Base-by-base conservation (phyloP, 1,140 invertebrate genomes). In the Magallana angulata region DNA sequence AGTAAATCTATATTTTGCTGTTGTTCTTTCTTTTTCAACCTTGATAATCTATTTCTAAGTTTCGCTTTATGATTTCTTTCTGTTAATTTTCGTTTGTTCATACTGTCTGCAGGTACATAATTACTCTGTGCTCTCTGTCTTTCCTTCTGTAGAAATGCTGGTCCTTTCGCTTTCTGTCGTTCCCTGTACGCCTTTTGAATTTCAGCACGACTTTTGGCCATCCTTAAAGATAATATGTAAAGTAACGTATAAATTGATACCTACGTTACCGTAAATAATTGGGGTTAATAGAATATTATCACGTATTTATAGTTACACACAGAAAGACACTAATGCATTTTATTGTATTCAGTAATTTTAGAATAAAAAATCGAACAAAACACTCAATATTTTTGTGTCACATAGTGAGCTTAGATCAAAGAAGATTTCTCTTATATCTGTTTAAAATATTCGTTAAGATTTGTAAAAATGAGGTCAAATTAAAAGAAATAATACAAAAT, bases 41-140 rank as follows among this genome's bases (percentile, higher is more conserved):
- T 36, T 14, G 76, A 56, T 30, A 76, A 18, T 59, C 68, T 56
- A 81, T 86, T 81, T 57, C 56, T 71, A 14, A 81, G 3, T 36
- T 30, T 86, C 11, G 56, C 9, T 59, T 57, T 58, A 48, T 36
- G 18, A 56, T 86, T 87, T 82, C 85, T 82, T 57, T 62, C 36
- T 57, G 16, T 64, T 5, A 36, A 48, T 30, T 87, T 59, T 64
- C 57, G 30, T 81, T 64, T 36, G 48, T 0, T 57, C 18, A 87
- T 16, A 60, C 81, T 59, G 30, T 1, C 11, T 56, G 76, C 58
- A 18, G 58, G 58, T 1, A 68, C 59, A 64, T 82, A 82, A 24
- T 87, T 82, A n/a, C 18, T 83, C 16, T 56, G 56, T 30, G 64
- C 58, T 64, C 80, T 48, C 5, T 4, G 2, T 56, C 8, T 57